phyloP scores from a whole-genome alignment of 1,140 invertebrate species.

The Potamilus streckersoni region DNA sequence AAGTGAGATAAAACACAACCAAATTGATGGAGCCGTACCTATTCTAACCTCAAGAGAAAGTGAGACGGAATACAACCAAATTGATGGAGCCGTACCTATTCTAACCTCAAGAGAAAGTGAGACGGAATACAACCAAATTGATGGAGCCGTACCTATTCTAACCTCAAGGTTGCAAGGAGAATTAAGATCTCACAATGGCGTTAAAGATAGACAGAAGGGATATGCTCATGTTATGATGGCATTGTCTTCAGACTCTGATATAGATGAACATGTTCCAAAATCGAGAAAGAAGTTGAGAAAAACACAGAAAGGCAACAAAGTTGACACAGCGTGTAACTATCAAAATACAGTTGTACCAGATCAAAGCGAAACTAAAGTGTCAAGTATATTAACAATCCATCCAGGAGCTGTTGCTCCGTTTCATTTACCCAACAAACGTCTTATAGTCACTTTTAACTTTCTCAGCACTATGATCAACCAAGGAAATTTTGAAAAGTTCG shows the following conservation, averaged over 20 bases:
- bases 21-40: background rate
- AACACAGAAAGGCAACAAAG: background rate
- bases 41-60: background rate
- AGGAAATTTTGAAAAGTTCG: conserved; percentile 31
- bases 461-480: conserved; percentile 40
- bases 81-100: background rate
- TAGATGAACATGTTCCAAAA: background rate
- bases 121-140: background rate
- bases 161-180: background rate
- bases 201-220: background rate
- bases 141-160: background rate
- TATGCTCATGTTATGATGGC: background rate
- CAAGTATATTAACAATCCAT: background rate
- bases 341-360: background rate
- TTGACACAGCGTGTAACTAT: background rate
- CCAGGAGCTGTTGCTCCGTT: conserved; percentile 1
- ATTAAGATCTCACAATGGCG: too few species aligned
- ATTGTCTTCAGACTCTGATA: background rate
- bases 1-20: background rate
- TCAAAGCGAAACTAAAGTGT: background rate
- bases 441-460: conserved; percentile 34
- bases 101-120: background rate
- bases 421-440: conserved; percentile 11
- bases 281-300: background rate
- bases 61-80: too few species aligned